Evolutionary conservation across 37 sponge, comb jelly and placozoan genomes (phyloP), one percentile per base, ranked within the genome.

Genomic region (Theonella swinhoei): DNA sequence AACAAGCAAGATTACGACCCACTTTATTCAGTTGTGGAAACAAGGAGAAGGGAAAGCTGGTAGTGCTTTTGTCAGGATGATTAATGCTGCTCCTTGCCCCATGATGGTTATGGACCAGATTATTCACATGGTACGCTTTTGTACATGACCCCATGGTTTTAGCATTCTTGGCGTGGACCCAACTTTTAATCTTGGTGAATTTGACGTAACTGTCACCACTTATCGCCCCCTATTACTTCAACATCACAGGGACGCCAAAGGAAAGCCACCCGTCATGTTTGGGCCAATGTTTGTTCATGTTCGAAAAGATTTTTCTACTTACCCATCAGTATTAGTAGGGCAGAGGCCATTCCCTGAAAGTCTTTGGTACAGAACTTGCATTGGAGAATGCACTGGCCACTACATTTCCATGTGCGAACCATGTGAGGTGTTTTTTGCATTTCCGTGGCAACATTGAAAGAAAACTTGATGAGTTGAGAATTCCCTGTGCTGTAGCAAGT

Each of bases 241-340:
- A 14, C 72, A 71, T n/a, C n/a, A n/a, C 14, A 17, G 43, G 14
- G 20, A 62, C 62, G 30, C 38, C 2, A 59, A 5, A 23, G 29
- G 42, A 35, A 30, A 77, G 64, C 29, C 26, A 22, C 80, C 80
- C 23, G 80, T 79, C 1, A 39, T 79, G 66, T 29, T 79, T 65
- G 80, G 80, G 20, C 80, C 80, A 24, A 79, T 79, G 42, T 79
- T 79, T 26, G n/a, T n/a, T n/a, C n/a, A n/a, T n/a, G n/a, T n/a
- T n/a, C n/a, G 39, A 39, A 79, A 79, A 31, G 68, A 79, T 66
- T 79, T 79, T 65, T 9, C 68, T 23, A 28, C 80, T 14, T 79
- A 79, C 68, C 66, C 80, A 39, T 79, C 80, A 24, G 9, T 43
- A 9, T 36, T 79, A 37, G 41, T 79, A 28, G 29, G 80, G 3